Conservation (phyloP, 2,888 invertebrate species). For the Scotopteryx bipunctaria region DNA sequence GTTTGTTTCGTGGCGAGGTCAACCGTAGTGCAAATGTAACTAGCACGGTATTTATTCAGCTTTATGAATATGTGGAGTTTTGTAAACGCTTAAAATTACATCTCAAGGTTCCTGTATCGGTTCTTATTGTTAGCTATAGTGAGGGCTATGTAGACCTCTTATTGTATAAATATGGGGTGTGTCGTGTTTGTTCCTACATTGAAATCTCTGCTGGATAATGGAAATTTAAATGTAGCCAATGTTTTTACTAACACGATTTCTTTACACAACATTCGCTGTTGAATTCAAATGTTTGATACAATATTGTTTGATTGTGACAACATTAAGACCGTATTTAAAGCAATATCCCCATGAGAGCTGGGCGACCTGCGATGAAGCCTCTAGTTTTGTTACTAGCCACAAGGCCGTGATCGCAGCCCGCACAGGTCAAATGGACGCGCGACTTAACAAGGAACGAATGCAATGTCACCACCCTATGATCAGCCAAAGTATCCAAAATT, state of each 20-base stretch:
- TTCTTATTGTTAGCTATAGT: slow-evolving; percentile 30
- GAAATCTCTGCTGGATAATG: too few relatives aligned
- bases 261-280: slow-evolving; percentile 1
- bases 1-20: slow-evolving; percentile 9
- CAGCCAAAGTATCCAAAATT: slow-evolving; percentile 82
- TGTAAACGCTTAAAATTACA: slow-evolving; percentile 45
- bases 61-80: slow-evolving; percentile 16
- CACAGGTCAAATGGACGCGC: too few relatives aligned
- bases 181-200: slow-evolving; percentile 34
- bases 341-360: too few relatives aligned
- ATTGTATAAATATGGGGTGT: slow-evolving; percentile 39
- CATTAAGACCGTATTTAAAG: slow-evolving; percentile 1
- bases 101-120: slow-evolving; percentile 40
- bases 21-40: slow-evolving; percentile 10
- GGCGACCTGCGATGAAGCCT: too few relatives aligned
- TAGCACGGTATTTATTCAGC: slow-evolving; percentile 24
- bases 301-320: slow-evolving; percentile 18
- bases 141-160: slow-evolving; percentile 29
- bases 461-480: slow-evolving; percentile 64
- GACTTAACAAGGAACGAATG: slow-evolving; percentile 39
- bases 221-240: too few relatives aligned
- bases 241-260: too few relatives aligned
- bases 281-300: slow-evolving; percentile 17
- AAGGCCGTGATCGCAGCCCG: too few relatives aligned
- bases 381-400: too few relatives aligned